Evolutionary conservation across 2,797 vertebrate genomes (phyloP), one percentile per base, ranked within the genome.

Genomic region (Otolemur crassicaudatus): DNA sequence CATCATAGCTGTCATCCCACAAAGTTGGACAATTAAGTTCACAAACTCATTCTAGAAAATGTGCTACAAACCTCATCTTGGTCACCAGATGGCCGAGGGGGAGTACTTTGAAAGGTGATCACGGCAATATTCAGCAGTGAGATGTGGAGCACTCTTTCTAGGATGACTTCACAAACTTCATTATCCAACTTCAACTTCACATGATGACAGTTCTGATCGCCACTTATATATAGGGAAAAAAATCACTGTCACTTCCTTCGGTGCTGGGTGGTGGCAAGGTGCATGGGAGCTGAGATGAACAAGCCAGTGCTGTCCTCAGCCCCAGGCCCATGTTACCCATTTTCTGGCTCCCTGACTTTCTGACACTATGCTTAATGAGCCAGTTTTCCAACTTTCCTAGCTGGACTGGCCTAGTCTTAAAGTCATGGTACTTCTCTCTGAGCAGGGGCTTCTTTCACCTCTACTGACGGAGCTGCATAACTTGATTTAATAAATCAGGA

Each of bases 401-500:
- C 96, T 87, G 46, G 91, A 90, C 56, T 94, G 37, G 53, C 96
- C 95, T 97, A 97, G 53, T 91, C 31, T 86, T 97, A 94, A 96
- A 97, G 94, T 96, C 97, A 87, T 94, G 5, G 19, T 67, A 65
- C n/a, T 96, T 89, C 92, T 96, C 97, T 90, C 87, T 96, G 87
- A 94, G 92, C 79, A 96, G 82, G 97, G 85, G 89, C 94, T 96
- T 97, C 94, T 97, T 97, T 97, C 77, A 20, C 91, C 87, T 98
- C 98, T 98, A 88, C 87, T 97, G 97, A 98, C 87, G 97, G 96
- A 98, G 83, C 97, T 97, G 95, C 91, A 97, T 98, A 97, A 98
- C 98, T 98, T 98, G 90, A 98, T 98, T 98, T 98, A 98, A 98
- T 98, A 98, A 98, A 98, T 98, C 87, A 97, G 93, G 91, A 96